Percentiles rank a stretch among this genome's conserved stretches.
These are phyloP conservation scores for Platycheirus albimanus DNA, from an alignment of 2,888 invertebrate species.

Conservation along the genomic window DNA sequence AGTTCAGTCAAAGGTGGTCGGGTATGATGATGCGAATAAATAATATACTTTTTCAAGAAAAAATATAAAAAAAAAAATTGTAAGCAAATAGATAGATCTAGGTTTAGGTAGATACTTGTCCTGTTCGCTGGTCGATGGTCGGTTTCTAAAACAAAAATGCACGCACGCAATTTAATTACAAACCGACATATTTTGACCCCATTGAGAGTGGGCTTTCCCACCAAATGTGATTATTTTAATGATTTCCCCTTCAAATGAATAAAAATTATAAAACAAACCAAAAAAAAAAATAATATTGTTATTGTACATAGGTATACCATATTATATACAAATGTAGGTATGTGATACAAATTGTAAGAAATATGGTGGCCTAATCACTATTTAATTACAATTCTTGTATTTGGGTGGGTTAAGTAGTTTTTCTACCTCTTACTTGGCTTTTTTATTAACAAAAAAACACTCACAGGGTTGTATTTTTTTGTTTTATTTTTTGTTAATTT, in stretches of 20 bases:
- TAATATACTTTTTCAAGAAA: conserved; percentile 7
- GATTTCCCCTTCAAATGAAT: conserved; percentile 78
- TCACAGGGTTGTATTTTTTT: conserved; percentile 1
- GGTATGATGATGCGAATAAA: conserved; percentile 47
- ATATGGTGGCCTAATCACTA: conserved; percentile 83
- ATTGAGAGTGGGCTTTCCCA: conserved; percentile 75
- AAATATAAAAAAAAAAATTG: conserved; percentile 19
- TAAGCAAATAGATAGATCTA: not conserved
- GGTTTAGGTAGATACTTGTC: conserved; percentile 48
- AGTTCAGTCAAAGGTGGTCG: conserved; percentile 12
- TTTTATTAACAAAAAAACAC: conserved; percentile 5
- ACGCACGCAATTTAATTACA: conserved; percentile 72
- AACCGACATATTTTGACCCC: conserved; percentile 69
- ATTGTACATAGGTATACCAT: no score
- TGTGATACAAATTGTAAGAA: conserved; percentile 75
- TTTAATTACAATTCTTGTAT: conserved; percentile 79
- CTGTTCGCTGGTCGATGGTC: no score
- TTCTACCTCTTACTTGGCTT: not conserved
- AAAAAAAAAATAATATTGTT: conserved; percentile 31
- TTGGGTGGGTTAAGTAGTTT: conserved; percentile 60
- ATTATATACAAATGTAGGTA: conserved; percentile 17
- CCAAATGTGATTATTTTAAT: conserved; percentile 82
- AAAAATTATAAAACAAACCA: conserved; percentile 63
- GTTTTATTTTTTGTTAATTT: conserved; percentile 54
- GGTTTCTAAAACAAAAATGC: conserved; percentile 22